These are phyloP conservation scores for Eurystomus glaucurus DNA, from an alignment of 2,797 vertebrate species.

Conservation along the genomic window DNA sequence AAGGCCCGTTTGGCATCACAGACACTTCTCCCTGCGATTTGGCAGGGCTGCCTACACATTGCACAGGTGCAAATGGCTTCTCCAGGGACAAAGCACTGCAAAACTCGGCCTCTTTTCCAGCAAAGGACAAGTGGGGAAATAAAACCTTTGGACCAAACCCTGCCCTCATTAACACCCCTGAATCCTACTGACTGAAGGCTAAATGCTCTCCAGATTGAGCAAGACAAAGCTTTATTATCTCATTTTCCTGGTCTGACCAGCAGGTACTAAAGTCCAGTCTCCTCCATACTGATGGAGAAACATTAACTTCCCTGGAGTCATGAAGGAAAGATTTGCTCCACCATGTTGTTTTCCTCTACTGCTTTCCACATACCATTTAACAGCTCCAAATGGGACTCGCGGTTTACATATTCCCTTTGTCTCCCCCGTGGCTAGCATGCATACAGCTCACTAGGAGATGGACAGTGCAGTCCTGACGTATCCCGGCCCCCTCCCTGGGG, in stretches of 20 bases:
- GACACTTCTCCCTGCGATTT: neutral
- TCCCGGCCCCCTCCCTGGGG: neutral
- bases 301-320: neutral
- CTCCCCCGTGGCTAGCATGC: neutral
- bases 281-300: neutral
- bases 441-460: neutral
- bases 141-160: constrained; percentile 42
- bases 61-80: constrained; percentile 71
- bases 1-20: neutral
- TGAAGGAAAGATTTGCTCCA: neutral
- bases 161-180: constrained; percentile 51
- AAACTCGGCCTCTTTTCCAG: constrained; percentile 38
- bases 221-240: neutral
- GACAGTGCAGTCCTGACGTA: rapidly evolving
- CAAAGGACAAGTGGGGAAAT: constrained; percentile 50
- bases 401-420: neutral
- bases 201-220: rapidly evolving
- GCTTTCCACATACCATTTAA: neutral
- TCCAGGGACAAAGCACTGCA: constrained; percentile 13
- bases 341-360: neutral
- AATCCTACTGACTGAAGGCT: constrained; percentile 25
- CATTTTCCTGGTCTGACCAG: neutral
- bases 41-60: constrained; percentile 2
- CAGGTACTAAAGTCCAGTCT: neutral
- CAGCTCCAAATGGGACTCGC: neutral